Evolutionary conservation across 2,797 vertebrate species (phyloP).

Genomic region (Oreochromis grahami): DNA sequence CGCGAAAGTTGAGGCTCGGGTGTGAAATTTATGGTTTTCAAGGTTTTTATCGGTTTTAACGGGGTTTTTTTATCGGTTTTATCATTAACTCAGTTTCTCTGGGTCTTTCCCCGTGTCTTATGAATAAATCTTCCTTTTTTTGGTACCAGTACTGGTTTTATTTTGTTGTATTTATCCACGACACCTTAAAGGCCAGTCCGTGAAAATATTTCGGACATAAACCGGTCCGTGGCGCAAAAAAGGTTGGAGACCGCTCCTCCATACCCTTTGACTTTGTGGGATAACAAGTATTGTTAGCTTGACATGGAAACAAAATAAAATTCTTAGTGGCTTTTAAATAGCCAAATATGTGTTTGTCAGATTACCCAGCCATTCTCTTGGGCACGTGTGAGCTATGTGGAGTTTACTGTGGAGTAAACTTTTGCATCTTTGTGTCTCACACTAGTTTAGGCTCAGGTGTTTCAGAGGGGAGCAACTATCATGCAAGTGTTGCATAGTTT

Average conservation of each 20-base stretch:
- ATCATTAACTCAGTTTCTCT: neutral
- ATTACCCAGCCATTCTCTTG: neutral
- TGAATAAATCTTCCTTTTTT: neutral
- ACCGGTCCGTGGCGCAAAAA: neutral
- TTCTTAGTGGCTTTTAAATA: neutral
- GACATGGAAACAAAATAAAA: neutral
- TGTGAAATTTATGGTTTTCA: neutral
- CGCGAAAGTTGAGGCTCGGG: neutral
- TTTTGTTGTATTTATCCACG: neutral
- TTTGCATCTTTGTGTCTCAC: conserved; percentile 11
- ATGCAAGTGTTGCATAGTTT: conserved; percentile 33
- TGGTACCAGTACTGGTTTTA: neutral
- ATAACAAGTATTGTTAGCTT: neutral
- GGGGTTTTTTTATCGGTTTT: neutral
- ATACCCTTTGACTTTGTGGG: neutral
- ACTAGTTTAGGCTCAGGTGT: neutral
- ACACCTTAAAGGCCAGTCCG: neutral
- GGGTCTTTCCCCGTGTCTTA: neutral
- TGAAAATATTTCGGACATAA: neutral
- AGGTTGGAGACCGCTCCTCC: neutral
- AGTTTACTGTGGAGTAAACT: neutral
- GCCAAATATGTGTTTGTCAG: neutral
- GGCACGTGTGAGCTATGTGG: neutral
- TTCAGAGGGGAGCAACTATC: neutral
- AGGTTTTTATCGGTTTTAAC: neutral